phyloP scores from a whole-genome alignment of 2,113 vertebrate species.

The Colius striatus region DNA sequence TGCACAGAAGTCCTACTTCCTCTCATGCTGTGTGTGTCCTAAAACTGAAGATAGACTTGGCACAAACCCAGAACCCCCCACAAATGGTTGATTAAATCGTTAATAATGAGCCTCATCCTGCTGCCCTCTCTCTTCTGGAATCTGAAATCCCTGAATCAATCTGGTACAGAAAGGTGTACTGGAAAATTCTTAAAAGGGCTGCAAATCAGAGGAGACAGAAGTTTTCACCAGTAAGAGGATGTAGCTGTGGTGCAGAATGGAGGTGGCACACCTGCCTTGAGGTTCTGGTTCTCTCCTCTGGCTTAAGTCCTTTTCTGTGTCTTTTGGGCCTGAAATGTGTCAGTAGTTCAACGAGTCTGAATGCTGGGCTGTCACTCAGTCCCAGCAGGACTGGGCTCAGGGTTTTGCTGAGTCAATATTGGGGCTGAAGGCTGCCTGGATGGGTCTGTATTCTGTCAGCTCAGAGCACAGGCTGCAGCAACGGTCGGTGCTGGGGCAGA shows the following conservation, averaged over 20 bases:
- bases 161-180: background rate
- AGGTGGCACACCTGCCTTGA: background rate
- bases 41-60: constrained; percentile 57
- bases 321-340: background rate
- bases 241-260: background rate
- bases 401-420: background rate
- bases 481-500: background rate
- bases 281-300: background rate
- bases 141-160: background rate
- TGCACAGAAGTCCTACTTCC: constrained; percentile 50
- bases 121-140: background rate
- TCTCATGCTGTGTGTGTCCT: constrained; percentile 63
- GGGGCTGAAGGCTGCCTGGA: background rate
- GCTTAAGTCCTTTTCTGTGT: background rate
- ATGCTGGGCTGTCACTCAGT: background rate
- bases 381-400: background rate
- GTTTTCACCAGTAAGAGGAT: background rate
- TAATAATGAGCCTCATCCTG: background rate
- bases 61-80: background rate
- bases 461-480: background rate
- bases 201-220: background rate
- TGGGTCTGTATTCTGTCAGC: background rate
- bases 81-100: background rate
- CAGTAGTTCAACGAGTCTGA: background rate
- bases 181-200: background rate